A percentile compares a stretch with the other conserved stretches of the same genome.
These are phyloP conservation scores for Chaetogeoica ovagalla DNA, from an alignment of 2,888 invertebrate genomes.

Conservation along the genomic window DNA sequence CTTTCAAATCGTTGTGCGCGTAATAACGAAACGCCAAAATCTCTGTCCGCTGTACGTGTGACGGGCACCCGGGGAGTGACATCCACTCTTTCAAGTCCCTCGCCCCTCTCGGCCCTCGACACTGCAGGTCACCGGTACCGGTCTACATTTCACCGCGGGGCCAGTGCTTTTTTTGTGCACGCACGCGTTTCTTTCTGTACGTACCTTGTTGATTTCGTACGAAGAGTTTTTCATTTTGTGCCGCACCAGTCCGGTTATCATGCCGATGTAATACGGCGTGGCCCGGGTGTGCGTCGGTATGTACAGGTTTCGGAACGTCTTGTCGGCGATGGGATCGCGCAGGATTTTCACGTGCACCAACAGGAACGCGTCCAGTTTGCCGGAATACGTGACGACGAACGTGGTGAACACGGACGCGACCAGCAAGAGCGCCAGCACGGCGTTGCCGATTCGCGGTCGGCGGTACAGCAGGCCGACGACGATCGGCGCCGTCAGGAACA, in stretches of 20 bases:
- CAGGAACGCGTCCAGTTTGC: slow-evolving; percentile 51
- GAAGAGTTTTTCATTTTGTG: slow-evolving; percentile 53
- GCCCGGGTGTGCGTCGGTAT: slow-evolving; percentile 56
- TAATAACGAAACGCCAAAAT: too few relatives aligned
- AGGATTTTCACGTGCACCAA: slow-evolving; percentile 54
- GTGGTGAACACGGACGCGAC: slow-evolving; percentile 51
- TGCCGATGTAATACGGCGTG: slow-evolving; percentile 56
- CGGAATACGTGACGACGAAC: slow-evolving; percentile 53
- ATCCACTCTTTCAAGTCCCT: too few relatives aligned
- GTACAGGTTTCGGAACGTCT: slow-evolving; percentile 56
- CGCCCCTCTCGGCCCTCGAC: too few relatives aligned
- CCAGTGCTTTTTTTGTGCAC: too few relatives aligned
- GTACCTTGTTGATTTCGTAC: slow-evolving; percentile 55
- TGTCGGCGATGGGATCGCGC: slow-evolving; percentile 53
- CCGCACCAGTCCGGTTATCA: slow-evolving; percentile 54
- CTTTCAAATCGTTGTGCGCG: too few relatives aligned
- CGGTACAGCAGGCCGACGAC: slow-evolving; percentile 53
- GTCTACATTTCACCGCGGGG: too few relatives aligned
- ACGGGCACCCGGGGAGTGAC: too few relatives aligned
- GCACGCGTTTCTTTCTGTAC: too few relatives aligned
- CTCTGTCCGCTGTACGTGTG: too few relatives aligned
- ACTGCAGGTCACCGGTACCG: too few relatives aligned
- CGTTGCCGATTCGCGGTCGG: slow-evolving; percentile 45
- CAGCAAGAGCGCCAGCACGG: slow-evolving; percentile 35
- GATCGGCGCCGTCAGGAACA: slow-evolving; percentile 54